These are phyloP conservation scores for Scaptomyza pallida DNA, from an alignment of 1,140 invertebrate species.

Conservation along the genomic window DNA sequence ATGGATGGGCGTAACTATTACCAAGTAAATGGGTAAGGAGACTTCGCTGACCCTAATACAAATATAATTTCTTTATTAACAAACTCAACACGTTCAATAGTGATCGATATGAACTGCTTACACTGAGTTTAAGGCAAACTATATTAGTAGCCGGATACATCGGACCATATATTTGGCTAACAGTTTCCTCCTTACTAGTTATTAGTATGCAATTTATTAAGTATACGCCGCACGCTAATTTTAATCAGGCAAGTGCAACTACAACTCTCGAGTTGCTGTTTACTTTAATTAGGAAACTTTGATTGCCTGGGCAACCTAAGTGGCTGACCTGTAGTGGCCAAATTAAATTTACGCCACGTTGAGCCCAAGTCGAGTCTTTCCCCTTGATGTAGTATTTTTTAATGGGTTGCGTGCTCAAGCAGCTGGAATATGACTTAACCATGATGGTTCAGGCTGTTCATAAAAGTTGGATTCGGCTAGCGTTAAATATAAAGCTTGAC, in stretches of 20 bases:
- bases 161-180: not conserved
- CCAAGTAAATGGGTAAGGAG: not conserved
- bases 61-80: slow-evolving; percentile 8
- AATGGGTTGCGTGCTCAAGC: slow-evolving; percentile 47
- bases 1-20: not conserved
- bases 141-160: not conserved
- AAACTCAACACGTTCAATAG: not conserved
- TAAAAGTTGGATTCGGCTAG: not conserved
- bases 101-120: not conserved
- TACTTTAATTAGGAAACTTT: slow-evolving; percentile 64
- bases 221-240: slow-evolving; percentile 31
- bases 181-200: not conserved
- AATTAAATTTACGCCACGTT: slow-evolving; percentile 44
- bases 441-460: not conserved
- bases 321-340: slow-evolving; percentile 24
- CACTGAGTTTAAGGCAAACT: not conserved
- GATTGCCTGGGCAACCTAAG: slow-evolving; percentile 46
- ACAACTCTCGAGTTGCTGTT: slow-evolving; percentile 15
- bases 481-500: slow-evolving; percentile 16
- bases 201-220: slow-evolving; percentile 40
- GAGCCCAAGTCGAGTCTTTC: not conserved
- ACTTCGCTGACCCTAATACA: not conserved
- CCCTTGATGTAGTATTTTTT: slow-evolving; percentile 9
- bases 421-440: slow-evolving; percentile 38
- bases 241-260: slow-evolving; percentile 46